Conservation (phyloP, 2,797 vertebrate species). For the Neosalanx taihuensis region DNA sequence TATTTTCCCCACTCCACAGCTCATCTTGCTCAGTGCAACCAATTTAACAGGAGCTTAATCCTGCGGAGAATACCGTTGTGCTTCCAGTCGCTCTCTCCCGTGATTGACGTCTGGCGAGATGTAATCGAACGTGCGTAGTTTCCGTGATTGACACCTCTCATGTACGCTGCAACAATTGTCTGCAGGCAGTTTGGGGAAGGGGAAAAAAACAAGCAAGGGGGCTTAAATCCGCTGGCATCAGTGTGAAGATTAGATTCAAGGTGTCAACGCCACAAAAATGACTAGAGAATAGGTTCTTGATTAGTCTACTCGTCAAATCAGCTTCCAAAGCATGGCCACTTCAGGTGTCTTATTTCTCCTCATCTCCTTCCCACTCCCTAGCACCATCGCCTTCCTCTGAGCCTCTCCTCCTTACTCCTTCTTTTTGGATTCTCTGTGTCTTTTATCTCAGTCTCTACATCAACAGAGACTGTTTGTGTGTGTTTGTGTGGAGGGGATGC, state of each 20-base stretch:
- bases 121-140: constrained; percentile 59
- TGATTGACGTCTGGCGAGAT: constrained; percentile 70
- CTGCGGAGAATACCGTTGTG: constrained; percentile 59
- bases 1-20: constrained; percentile 52
- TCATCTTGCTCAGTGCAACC: constrained; percentile 65
- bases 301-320: constrained; percentile 54
- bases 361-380: background rate
- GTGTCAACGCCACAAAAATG: constrained; percentile 41
- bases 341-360: constrained; percentile 17
- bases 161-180: constrained; percentile 40
- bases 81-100: constrained; percentile 46
- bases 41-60: constrained; percentile 75
- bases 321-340: constrained; percentile 46
- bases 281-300: constrained; percentile 43
- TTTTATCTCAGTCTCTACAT: background rate
- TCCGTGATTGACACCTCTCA: constrained; percentile 65
- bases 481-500: background rate
- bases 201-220: constrained; percentile 28
- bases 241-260: constrained; percentile 53
- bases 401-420: background rate
- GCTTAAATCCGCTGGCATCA: constrained; percentile 35
- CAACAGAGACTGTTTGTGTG: background rate
- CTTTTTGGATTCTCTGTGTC: no score
- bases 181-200: constrained; percentile 6
- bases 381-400: background rate